Evolutionary conservation across 2,888 invertebrate genomes (phyloP), one percentile per base, ranked within the genome.

Genomic region (Platycheirus albimanus): DNA sequence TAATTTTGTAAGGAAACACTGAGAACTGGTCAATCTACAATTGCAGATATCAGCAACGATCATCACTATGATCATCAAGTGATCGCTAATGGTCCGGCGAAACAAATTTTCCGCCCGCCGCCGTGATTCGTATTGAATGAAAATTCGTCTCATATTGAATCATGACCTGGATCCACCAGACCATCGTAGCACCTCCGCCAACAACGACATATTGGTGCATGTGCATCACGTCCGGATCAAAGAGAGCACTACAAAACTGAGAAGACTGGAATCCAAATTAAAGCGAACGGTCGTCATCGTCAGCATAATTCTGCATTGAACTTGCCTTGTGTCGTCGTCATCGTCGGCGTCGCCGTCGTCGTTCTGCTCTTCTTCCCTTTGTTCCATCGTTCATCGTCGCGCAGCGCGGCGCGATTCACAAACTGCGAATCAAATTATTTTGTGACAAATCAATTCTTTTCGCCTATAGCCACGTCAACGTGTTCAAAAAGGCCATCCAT

Each of bases 371-470:
- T 64, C 41, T 33, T 56, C 36, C 38, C 33, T 45, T 38, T 36
- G 30, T 52, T 17, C 47, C 33, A 38, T 20, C 36, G 13, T 38
- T n/a, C 24, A 5, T 13, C 30, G 7, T 51, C 10, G n/a, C 33
- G 19, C 4, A 5, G 33, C 36, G 38, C 41, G 38, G 41, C 41
- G 61, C 64, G 69, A 78, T 43, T 74, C 64, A 56, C 69, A 69
- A 74, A 69, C 78, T 78, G 64, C 72, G 78, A 78, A 78, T 83
- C 83, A 83, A 83, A 83, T 83, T 74, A 83, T 83, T 83, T 83
- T 83, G 83, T 83, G 83, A 83, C 83, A 83, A 83, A 83, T 83
- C 81, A 83, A 83, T 83, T 83, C 71, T 83, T 77, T 83, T 83
- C 81, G 77, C 81, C 81, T 77, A 83, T 83, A 83, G 77, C 72